Evolutionary conservation across 2,888 invertebrate species (phyloP).

Genomic region (Eupithecia vulgata): DNA sequence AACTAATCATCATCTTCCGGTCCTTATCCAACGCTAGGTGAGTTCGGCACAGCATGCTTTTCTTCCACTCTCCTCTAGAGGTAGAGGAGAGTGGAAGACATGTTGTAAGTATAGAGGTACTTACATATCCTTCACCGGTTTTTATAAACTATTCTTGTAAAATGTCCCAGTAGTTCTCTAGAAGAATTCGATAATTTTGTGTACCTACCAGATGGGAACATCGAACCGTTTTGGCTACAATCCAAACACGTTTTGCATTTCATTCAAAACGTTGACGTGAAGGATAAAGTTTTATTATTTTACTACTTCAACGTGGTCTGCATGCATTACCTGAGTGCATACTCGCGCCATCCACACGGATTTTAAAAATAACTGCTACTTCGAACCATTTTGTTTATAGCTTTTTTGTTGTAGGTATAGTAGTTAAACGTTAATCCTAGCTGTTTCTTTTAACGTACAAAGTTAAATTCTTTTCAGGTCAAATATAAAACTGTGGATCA

Average conservation of each 20-base stretch:
- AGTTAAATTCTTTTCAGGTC: not conserved
- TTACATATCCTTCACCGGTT: too few relatives aligned
- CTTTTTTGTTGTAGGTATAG: not conserved
- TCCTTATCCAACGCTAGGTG: too few relatives aligned
- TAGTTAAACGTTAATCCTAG: not conserved
- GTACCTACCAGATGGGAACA: not conserved
- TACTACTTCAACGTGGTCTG: constrained; percentile 79
- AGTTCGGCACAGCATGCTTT: too few relatives aligned
- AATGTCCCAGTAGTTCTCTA: not conserved
- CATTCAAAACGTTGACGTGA: constrained; percentile 82
- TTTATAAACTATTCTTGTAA: not conserved
- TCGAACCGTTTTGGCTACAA: constrained; percentile 73
- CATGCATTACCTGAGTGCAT: constrained; percentile 62
- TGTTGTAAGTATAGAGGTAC: too few relatives aligned
- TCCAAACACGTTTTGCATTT: constrained; percentile 82
- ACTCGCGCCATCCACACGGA: constrained; percentile 30
- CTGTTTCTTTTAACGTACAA: not conserved
- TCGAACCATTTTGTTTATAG: not conserved
- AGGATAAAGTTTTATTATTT: constrained; percentile 83
- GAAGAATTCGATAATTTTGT: not conserved
- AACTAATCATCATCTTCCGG: not conserved
- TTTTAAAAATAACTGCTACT: constrained; percentile 7
- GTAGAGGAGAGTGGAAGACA: too few relatives aligned
- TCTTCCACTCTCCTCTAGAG: too few relatives aligned
- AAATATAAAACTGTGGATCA: not conserved